Evolutionary conservation across 1,140 invertebrate species (phyloP).

Genomic region (Sinella curviseta): DNA sequence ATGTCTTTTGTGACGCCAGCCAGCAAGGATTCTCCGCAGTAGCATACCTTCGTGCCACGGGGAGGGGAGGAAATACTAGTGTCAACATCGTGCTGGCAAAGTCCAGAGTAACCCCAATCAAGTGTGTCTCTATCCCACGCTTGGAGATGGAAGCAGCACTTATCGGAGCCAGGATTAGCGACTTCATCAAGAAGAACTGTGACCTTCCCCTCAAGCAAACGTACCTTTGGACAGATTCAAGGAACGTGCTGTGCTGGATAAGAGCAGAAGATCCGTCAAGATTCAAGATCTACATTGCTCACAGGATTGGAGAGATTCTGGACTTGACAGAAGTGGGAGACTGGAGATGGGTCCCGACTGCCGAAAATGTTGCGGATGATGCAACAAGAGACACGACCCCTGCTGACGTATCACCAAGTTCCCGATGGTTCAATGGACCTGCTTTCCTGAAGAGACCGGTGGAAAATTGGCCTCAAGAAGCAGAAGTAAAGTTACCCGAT

Average conservation of each 20-base stretch:
- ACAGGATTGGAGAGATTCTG: slow-evolving; percentile 48
- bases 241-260: slow-evolving; percentile 28
- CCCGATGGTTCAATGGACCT: slow-evolving; percentile 43
- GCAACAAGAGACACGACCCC: neutral
- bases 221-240: slow-evolving; percentile 42
- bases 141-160: slow-evolving; percentile 52
- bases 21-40: slow-evolving; percentile 29
- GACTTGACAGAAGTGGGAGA: slow-evolving; percentile 23
- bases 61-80: neutral
- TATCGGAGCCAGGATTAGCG: slow-evolving; percentile 42
- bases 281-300: slow-evolving; percentile 42
- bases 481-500: too few relatives aligned
- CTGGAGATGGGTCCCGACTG: slow-evolving; percentile 47
- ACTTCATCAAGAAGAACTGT: neutral
- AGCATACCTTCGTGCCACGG: slow-evolving; percentile 9
- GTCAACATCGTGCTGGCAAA: slow-evolving; percentile 50
- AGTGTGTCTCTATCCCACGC: slow-evolving; percentile 50
- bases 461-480: neutral
- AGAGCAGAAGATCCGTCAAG: slow-evolving; percentile 8
- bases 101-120: slow-evolving; percentile 50
- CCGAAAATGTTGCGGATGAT: slow-evolving; percentile 45
- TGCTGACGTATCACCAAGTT: neutral
- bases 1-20: slow-evolving; percentile 34
- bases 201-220: neutral
- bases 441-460: neutral